phyloP scores from a whole-genome alignment of 2,113 vertebrate species.

The Anhinga anhinga region DNA sequence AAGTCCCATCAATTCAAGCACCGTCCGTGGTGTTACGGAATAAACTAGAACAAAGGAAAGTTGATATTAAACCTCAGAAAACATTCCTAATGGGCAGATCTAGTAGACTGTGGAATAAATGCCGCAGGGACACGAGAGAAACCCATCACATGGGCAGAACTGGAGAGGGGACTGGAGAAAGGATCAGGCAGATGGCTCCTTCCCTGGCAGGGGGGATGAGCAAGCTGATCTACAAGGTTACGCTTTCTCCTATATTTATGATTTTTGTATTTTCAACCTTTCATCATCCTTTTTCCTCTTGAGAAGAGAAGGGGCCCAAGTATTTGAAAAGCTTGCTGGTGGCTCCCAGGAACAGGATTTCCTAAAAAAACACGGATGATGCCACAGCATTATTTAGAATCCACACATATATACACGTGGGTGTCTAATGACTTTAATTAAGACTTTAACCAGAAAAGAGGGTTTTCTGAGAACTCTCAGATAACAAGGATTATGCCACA shows the following conservation, averaged over 20 bases:
- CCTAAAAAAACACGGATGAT: not conserved
- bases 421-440: not conserved
- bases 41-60: not conserved
- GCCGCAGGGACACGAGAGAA: not conserved
- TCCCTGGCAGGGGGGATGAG: not conserved
- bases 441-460: not conserved
- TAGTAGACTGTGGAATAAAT: not conserved
- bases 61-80: not conserved
- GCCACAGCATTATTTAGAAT: not conserved
- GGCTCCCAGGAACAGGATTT: not conserved
- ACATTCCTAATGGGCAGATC: not conserved
- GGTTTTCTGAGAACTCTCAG: not conserved
- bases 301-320: not conserved
- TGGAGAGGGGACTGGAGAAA: not conserved
- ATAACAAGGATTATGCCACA: not conserved
- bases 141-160: not conserved
- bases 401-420: fast-evolving
- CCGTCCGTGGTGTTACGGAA: not conserved
- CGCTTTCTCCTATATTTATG: not conserved
- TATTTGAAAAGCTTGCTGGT: not conserved
- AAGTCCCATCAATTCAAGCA: not conserved
- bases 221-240: not conserved
- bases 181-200: not conserved
- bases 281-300: not conserved
- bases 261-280: not conserved